Conservation (phyloP, 2,888 invertebrate species). For the Euplagia quadripunctaria region DNA sequence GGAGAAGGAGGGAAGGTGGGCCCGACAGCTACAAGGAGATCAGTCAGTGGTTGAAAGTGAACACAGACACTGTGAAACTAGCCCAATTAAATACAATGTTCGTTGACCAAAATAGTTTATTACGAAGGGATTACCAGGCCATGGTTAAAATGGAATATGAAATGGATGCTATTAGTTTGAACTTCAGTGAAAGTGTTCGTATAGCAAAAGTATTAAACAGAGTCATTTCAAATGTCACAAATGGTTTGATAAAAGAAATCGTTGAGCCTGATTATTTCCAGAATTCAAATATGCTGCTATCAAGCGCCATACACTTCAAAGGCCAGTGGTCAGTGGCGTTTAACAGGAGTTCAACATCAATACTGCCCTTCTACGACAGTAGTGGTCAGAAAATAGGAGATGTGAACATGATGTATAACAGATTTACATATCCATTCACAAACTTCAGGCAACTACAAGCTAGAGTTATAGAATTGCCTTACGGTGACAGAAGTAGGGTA, state of each 20-base stretch:
- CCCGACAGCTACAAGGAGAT: constrained; percentile 63
- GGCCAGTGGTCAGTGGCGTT: constrained; percentile 91
- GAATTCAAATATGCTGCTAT: constrained; percentile 87
- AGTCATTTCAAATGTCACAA: constrained; percentile 67
- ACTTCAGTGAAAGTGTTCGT: constrained; percentile 61
- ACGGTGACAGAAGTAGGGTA: constrained; percentile 84
- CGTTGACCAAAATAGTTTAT: constrained; percentile 56
- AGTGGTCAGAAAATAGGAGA: constrained; percentile 81
- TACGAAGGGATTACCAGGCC: constrained; percentile 59
- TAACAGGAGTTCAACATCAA: constrained; percentile 83
- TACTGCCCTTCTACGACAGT: constrained; percentile 87
- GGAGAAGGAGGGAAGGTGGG: constrained; percentile 48
- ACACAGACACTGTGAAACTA: constrained; percentile 70
- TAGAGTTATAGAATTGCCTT: constrained; percentile 90
- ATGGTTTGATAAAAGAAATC: constrained; percentile 68
- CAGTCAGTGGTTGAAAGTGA: constrained; percentile 68
- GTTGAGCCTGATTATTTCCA: constrained; percentile 74
- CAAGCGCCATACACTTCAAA: constrained; percentile 91
- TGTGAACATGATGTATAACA: constrained; percentile 92
- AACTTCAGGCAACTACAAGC: constrained; percentile 86
- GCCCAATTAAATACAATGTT: constrained; percentile 76
- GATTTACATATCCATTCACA: constrained; percentile 87
- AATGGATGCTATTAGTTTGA: constrained; percentile 60
- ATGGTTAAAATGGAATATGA: constrained; percentile 62
- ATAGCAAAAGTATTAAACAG: constrained; percentile 65